Conservation (phyloP, 2,113 vertebrate genomes). For the Dunckerocampus dactyliophorus region DNA sequence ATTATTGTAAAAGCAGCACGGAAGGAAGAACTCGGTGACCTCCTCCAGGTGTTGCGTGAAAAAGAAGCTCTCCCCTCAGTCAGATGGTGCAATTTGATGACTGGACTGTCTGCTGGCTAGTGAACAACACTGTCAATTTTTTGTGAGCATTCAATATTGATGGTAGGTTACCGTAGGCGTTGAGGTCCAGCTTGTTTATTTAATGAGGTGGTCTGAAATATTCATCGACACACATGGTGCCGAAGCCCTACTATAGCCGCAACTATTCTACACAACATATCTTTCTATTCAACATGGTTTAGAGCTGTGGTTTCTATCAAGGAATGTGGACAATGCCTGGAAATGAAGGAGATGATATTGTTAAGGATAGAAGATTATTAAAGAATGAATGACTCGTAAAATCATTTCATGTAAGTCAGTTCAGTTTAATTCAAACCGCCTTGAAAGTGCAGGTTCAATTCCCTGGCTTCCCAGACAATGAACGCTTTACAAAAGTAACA, state of each 20-base stretch:
- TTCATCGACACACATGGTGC: constrained; percentile 58
- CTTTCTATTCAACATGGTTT: constrained; percentile 1
- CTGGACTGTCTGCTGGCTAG: constrained; percentile 13
- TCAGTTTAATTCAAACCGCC: background rate
- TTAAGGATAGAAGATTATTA: background rate
- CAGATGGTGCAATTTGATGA: constrained; percentile 18
- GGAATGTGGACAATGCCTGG: background rate
- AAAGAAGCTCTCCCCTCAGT: constrained; percentile 5
- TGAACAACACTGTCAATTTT: constrained; percentile 26
- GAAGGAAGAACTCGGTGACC: constrained; percentile 37
- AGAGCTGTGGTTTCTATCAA: background rate
- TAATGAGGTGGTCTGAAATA: constrained; percentile 69
- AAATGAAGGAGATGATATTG: background rate
- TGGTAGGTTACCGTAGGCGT: constrained; percentile 44
- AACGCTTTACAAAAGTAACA: too few relatives aligned
- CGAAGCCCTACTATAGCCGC: constrained; percentile 18
- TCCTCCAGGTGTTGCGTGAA: constrained; percentile 33
- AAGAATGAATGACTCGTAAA: background rate
- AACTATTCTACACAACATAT: constrained; percentile 25
- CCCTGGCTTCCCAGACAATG: background rate
- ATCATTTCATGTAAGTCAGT: background rate
- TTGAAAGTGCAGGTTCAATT: background rate
- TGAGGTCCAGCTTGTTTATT: constrained; percentile 59
- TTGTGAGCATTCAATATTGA: constrained; percentile 56
- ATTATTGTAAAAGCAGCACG: constrained; percentile 16